These are phyloP conservation scores for Glandiceps talaboti DNA, from an alignment of 53 echinoderm and acorn worm genomes.

Conservation along the genomic window DNA sequence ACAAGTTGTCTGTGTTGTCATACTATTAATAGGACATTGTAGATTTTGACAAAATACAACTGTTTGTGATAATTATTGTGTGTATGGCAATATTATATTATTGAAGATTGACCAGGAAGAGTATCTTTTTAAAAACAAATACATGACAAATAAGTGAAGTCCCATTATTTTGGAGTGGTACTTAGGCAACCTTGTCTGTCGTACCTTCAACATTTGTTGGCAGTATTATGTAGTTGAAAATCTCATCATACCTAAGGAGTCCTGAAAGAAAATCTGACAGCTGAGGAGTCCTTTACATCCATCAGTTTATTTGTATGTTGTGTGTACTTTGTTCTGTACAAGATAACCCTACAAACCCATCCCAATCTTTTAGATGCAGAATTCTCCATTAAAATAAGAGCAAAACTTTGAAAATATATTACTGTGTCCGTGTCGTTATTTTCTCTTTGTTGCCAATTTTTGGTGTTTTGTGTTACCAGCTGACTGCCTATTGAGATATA, in stretches of 20 bases:
- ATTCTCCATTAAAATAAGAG: background rate
- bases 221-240: background rate
- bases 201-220: background rate
- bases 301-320: background rate
- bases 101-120: background rate
- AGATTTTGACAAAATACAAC: background rate
- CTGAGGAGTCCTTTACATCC: background rate
- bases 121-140: too few species aligned
- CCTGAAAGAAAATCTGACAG: too few species aligned
- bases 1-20: background rate
- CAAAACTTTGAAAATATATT: background rate
- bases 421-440: too few species aligned
- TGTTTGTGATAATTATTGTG: background rate
- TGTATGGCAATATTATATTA: background rate
- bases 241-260: background rate
- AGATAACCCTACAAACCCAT: background rate
- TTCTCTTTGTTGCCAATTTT: too few species aligned
- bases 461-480: too few species aligned
- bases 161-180: background rate
- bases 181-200: background rate
- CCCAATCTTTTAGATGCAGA: background rate
- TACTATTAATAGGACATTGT: background rate
- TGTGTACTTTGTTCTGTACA: background rate
- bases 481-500: too few species aligned
- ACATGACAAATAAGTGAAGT: background rate